Evolutionary conservation across 2,113 vertebrate genomes (phyloP).

Genomic region (Anas platyrhynchos): DNA sequence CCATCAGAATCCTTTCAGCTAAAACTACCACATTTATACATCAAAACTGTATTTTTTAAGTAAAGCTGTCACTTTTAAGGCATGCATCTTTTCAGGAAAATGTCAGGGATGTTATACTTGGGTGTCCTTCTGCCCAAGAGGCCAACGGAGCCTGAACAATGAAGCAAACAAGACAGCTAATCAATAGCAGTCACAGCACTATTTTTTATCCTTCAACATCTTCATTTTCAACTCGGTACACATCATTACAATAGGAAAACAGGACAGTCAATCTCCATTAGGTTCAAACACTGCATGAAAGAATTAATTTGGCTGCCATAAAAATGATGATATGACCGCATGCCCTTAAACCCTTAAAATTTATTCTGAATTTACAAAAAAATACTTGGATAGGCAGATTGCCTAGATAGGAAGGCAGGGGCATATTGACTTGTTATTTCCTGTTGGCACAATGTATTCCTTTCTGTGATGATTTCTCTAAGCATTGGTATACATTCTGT

Average conservation of each 20-base stretch:
- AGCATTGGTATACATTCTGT: neutral
- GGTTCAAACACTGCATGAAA: constrained; percentile 59
- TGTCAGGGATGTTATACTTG: constrained; percentile 76
- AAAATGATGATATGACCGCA: constrained; percentile 60
- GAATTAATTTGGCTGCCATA: constrained; percentile 71
- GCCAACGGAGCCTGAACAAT: constrained; percentile 68
- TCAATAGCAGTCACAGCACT: constrained; percentile 73
- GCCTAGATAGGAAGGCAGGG: constrained; percentile 32
- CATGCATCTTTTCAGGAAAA: constrained; percentile 70
- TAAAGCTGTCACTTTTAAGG: constrained; percentile 72
- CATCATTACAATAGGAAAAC: constrained; percentile 75
- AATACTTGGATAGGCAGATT: constrained; percentile 31
- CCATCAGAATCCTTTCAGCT: constrained; percentile 66
- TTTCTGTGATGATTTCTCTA: neutral
- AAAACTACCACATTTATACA: constrained; percentile 58
- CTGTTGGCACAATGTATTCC: neutral
- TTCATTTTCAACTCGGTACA: constrained; percentile 74
- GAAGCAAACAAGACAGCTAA: constrained; percentile 72
- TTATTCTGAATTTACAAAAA: constrained; percentile 52
- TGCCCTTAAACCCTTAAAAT: constrained; percentile 62
- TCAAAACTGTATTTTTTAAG: constrained; percentile 70
- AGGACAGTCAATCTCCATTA: constrained; percentile 68
- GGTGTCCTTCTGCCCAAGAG: constrained; percentile 74
- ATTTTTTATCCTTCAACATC: constrained; percentile 73
- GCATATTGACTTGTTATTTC: constrained; percentile 33